Conservation (phyloP, 2,888 invertebrate species). For the Tupiocoris notatus region DNA sequence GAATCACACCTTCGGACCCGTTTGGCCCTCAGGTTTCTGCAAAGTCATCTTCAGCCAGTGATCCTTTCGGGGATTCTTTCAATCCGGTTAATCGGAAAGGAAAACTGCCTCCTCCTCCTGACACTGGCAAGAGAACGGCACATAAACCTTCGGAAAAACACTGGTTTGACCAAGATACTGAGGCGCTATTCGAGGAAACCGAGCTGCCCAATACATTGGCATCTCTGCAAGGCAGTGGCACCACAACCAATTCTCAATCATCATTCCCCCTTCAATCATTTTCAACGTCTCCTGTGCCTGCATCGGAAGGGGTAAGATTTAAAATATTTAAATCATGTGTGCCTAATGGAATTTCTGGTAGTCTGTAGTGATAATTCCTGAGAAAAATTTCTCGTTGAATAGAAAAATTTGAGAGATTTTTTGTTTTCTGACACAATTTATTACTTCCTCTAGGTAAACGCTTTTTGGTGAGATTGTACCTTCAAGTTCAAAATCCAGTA, state of each 20-base stretch:
- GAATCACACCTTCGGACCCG: conserved; percentile 72
- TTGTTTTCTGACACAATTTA: too few species aligned
- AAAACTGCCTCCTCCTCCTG: conserved; percentile 54
- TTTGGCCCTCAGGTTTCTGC: conserved; percentile 60
- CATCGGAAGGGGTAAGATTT: conserved; percentile 41
- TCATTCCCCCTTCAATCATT: conserved; percentile 37
- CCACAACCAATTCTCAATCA: conserved; percentile 27
- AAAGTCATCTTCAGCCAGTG: conserved; percentile 59
- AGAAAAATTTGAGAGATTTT: too few species aligned
- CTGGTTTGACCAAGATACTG: conserved; percentile 57
- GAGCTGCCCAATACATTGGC: conserved; percentile 51
- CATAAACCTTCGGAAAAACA: conserved; percentile 51
- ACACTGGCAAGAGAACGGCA: conserved; percentile 45
- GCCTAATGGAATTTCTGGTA: too few species aligned
- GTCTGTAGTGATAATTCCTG: too few species aligned
- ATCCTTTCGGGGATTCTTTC: conserved; percentile 76
- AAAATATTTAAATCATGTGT: too few species aligned
- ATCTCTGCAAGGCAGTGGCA: neutral
- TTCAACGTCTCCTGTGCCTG: conserved; percentile 39
- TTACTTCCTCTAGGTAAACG: too few species aligned
- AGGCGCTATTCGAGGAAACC: conserved; percentile 56
- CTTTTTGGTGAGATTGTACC: too few species aligned
- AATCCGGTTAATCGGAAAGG: conserved; percentile 54
- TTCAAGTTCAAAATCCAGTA: too few species aligned
- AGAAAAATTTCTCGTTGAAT: too few species aligned